Percentiles rank a stretch among this genome's conserved stretches.
Evolutionary conservation across 2,888 invertebrate species (phyloP).

Genomic region (Carcina quercana): DNA sequence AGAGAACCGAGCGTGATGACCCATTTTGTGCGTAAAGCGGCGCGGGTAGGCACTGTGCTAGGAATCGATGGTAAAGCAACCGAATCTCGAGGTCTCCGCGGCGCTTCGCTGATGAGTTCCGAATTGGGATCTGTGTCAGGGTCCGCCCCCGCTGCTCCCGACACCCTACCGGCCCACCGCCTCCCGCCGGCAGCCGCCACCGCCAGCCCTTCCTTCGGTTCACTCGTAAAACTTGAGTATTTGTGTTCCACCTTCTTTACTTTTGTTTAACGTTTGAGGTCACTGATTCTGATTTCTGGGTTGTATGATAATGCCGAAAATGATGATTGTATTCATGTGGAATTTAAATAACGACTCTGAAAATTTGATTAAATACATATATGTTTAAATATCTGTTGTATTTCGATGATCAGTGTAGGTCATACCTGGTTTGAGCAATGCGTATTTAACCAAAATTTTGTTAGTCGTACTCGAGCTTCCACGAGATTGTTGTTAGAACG

Average conservation of each 20-base stretch:
- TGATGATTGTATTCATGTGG: no score
- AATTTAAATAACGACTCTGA: no score
- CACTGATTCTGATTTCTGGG: constrained; percentile 27
- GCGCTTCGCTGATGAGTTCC: constrained; percentile 60
- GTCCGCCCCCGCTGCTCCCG: constrained; percentile 63
- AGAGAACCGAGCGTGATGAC: constrained; percentile 52
- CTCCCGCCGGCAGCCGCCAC: constrained; percentile 33
- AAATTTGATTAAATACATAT: background rate
- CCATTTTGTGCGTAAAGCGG: constrained; percentile 63
- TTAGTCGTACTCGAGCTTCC: constrained; percentile 24
- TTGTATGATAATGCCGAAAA: constrained; percentile 7
- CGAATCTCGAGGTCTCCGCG: constrained; percentile 62
- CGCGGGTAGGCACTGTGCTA: constrained; percentile 37
- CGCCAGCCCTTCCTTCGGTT: constrained; percentile 35
- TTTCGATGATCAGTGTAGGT: constrained; percentile 14
- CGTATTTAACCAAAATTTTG: constrained; percentile 30
- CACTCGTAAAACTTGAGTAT: constrained; percentile 61
- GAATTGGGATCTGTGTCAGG: constrained; percentile 70
- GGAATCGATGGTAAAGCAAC: constrained; percentile 67
- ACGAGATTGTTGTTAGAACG: constrained; percentile 29
- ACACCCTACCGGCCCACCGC: constrained; percentile 30
- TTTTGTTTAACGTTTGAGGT: constrained; percentile 48
- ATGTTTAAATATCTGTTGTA: constrained; percentile 14
- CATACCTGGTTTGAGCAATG: constrained; percentile 18
- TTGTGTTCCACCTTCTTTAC: constrained; percentile 50